phyloP scores from a whole-genome alignment of 1,140 invertebrate species.

The Diploscapter pachys region DNA sequence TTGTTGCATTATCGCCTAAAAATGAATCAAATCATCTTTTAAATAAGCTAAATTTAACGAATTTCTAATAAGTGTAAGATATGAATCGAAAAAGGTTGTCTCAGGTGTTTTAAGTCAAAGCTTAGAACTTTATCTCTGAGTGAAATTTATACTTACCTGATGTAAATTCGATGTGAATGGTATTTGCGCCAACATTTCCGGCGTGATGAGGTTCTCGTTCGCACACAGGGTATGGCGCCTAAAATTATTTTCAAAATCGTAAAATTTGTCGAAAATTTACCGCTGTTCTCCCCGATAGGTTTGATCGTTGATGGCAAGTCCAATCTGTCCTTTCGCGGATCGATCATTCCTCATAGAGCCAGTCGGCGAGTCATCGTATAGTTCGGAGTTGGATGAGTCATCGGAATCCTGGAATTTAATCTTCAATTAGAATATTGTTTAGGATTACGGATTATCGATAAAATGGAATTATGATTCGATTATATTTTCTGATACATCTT shows the following conservation, averaged over 20 bases:
- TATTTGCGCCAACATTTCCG: constrained; percentile 26
- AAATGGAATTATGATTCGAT: too few species aligned
- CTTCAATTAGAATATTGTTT: too few species aligned
- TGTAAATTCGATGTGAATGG: constrained; percentile 10
- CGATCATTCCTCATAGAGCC: constrained; percentile 1
- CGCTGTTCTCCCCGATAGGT: neutral
- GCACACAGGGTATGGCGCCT: constrained; percentile 30
- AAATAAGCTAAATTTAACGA: too few species aligned
- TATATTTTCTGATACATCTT: too few species aligned
- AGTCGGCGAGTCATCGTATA: constrained; percentile 36
- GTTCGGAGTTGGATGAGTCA: constrained; percentile 46
- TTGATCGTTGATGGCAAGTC: neutral
- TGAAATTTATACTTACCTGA: neutral
- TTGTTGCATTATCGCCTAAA: too few species aligned
- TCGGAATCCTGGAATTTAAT: constrained; percentile 50
- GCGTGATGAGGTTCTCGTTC: constrained; percentile 24
- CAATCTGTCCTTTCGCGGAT: constrained; percentile 5
- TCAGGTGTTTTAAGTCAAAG: too few species aligned
- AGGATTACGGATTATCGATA: too few species aligned
- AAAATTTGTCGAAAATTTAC: neutral
- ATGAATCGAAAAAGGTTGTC: too few species aligned
- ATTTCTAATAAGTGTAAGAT: too few species aligned
- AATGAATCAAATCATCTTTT: too few species aligned
- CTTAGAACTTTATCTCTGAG: too few species aligned
- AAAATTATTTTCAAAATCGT: constrained; percentile 5